Base-by-base conservation (phyloP, 1,140 invertebrate genomes). In the Euura saliciscinereae region DNA sequence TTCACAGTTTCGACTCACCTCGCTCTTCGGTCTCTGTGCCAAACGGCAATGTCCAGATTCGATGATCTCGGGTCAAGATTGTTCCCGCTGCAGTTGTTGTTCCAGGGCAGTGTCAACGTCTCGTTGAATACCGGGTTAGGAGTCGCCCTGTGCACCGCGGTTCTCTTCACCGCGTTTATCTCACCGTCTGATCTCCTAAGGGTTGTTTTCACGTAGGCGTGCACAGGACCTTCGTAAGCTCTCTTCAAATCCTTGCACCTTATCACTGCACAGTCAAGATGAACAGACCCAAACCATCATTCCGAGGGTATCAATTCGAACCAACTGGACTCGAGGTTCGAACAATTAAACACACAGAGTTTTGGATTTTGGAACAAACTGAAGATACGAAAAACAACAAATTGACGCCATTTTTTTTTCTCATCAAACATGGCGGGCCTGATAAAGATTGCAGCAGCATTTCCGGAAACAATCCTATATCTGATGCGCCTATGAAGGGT, bases 1-100 rank as follows among this genome's bases (percentile, higher is more conserved):
- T 11, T 67, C 0, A 67, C 8, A 44, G 8, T n/a, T 6, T 67
- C 66, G 66, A 42, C 70, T 82, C 80, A 88, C 86, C 86, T 88
- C 76, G 86, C 86, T 71, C 86, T 81, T 79, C 87, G 83, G 85
- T 88, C 87, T 68, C 87, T 81, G 72, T 88, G 86, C 87, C 87
- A 88, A 78, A 88, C 87, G 68, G 87, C 87, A 70, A 88, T 88
- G 75, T 87, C 86, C 72, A 88, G 76, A 43, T 85, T 86, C 67
- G 84, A 82, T 28, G 83, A 74, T 69, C 73, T 85, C 73, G 79
- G 79, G 45, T 78, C 79, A 65, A 76, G 84, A 77, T 84, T 83
- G 77, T 84, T 83, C 78, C 83, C 78, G 76, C 83, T 78, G 76
- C 64, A 78, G 42, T 77, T 71, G 42, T 77, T 71, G 69, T 82